phyloP scores from a whole-genome alignment of 1,140 invertebrate genomes.

The Agraylea sexmaculata region DNA sequence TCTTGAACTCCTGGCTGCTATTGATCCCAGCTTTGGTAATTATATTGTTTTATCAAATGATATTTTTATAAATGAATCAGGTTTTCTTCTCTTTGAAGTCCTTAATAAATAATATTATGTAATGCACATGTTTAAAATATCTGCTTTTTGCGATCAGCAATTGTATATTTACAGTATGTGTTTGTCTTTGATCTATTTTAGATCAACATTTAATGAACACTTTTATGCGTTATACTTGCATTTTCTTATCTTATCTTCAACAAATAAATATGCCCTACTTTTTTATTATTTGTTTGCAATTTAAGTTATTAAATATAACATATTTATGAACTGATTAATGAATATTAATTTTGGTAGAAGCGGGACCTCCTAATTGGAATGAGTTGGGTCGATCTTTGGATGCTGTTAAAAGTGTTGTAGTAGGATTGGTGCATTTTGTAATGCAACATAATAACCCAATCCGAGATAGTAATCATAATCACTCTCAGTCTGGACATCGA shows the following conservation, averaged over 20 bases:
- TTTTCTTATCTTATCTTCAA: constrained; percentile 9
- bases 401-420: constrained; percentile 69
- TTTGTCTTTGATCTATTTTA: neutral
- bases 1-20: constrained; percentile 73
- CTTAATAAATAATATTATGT: too few species aligned
- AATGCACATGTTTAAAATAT: too few species aligned
- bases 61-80: constrained; percentile 1
- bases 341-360: constrained; percentile 44
- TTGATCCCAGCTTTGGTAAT: constrained; percentile 69
- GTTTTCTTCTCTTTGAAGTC: too few species aligned
- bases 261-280: neutral
- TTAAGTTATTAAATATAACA: neutral
- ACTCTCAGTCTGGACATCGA: constrained; percentile 25
- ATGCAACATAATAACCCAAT: constrained; percentile 63
- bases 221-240: constrained; percentile 3
- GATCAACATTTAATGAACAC: constrained; percentile 4
- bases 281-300: neutral
- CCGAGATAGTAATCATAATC: constrained; percentile 41
- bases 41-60: constrained; percentile 9
- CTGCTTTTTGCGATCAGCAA: too few species aligned
- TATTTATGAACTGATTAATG: neutral
- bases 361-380: constrained; percentile 55
- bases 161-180: neutral
- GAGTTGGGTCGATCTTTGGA: constrained; percentile 66
- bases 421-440: constrained; percentile 75